Evolutionary conservation across 2,797 vertebrate genomes (phyloP).

Genomic region (Craterocephalus amniculus): DNA sequence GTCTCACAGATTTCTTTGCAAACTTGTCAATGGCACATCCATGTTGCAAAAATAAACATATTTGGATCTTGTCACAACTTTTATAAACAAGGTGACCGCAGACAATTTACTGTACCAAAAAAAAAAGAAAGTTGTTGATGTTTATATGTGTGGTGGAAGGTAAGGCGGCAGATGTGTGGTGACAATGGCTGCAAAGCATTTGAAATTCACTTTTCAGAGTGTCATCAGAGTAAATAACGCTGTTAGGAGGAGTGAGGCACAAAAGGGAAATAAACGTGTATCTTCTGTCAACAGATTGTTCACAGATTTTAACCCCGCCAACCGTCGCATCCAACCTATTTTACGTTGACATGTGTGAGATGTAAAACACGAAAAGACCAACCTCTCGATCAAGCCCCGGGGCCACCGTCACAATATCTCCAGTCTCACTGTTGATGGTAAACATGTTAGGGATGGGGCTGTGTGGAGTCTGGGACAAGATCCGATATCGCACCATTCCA

Average conservation of each 20-base stretch:
- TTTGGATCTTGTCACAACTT: constrained; percentile 79
- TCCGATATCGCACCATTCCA: constrained; percentile 94
- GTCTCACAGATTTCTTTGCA: constrained; percentile 70
- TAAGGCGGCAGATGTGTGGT: not conserved
- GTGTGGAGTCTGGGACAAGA: constrained; percentile 92
- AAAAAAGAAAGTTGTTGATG: constrained; percentile 1
- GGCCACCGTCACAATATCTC: constrained; percentile 93
- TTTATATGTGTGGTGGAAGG: constrained; percentile 8
- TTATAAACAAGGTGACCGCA: constrained; percentile 75
- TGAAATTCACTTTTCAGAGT: constrained; percentile 38
- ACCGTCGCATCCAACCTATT: not conserved
- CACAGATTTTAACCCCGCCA: not conserved
- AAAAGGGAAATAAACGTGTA: constrained; percentile 28
- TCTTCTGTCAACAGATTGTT: not conserved
- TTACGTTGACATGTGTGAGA: not conserved
- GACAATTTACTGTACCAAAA: constrained; percentile 62
- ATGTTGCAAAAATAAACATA: constrained; percentile 74
- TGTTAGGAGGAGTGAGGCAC: constrained; percentile 11
- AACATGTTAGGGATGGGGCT: constrained; percentile 97
- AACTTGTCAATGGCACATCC: constrained; percentile 71
- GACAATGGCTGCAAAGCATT: constrained; percentile 47
- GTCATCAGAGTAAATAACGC: constrained; percentile 50
- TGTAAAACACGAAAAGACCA: constrained; percentile 41
- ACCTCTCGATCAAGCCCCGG: constrained; percentile 96
- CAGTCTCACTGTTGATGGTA: constrained; percentile 95